Conservation (phyloP, 2,888 invertebrate species). For the Andrena dorsata region DNA sequence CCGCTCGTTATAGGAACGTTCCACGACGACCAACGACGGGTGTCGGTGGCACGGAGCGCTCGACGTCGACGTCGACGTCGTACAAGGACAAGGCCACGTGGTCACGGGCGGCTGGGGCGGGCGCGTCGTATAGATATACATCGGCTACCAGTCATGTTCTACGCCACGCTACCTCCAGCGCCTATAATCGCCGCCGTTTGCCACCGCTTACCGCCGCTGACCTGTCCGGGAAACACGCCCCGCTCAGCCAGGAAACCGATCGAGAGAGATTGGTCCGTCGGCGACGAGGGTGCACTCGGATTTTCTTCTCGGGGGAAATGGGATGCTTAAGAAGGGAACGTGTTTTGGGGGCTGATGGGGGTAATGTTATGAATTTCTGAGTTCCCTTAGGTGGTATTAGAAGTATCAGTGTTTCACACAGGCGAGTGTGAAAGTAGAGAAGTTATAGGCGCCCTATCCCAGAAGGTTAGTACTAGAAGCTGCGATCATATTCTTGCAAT, state of each 20-base stretch:
- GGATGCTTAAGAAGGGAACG: too few relatives aligned
- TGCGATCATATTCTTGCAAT: too few relatives aligned
- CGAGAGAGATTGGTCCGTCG: too few relatives aligned
- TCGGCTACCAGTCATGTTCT: slow-evolving; percentile 63
- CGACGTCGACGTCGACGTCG: slow-evolving; percentile 76
- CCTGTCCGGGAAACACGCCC: slow-evolving; percentile 4
- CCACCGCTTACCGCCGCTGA: slow-evolving; percentile 21
- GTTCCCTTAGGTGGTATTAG: too few relatives aligned
- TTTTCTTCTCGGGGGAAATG: too few relatives aligned
- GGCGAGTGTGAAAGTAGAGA: too few relatives aligned
- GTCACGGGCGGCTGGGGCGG: slow-evolving; percentile 79
- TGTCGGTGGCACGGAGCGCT: slow-evolving; percentile 73
- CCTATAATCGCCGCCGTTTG: slow-evolving; percentile 49
- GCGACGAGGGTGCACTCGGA: too few relatives aligned
- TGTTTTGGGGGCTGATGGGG: too few relatives aligned
- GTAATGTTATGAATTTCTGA: too few relatives aligned
- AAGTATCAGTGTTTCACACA: too few relatives aligned
- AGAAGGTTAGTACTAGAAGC: too few relatives aligned
- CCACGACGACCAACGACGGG: slow-evolving; percentile 67
- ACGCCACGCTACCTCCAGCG: slow-evolving; percentile 8
- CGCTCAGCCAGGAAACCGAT: background rate
- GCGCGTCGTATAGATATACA: slow-evolving; percentile 58
- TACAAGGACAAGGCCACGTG: slow-evolving; percentile 83
- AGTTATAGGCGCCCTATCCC: too few relatives aligned
- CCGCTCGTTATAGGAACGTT: slow-evolving; percentile 71